These are phyloP conservation scores for Diaperis boleti DNA, from an alignment of 2,888 invertebrate genomes.

Conservation along the genomic window DNA sequence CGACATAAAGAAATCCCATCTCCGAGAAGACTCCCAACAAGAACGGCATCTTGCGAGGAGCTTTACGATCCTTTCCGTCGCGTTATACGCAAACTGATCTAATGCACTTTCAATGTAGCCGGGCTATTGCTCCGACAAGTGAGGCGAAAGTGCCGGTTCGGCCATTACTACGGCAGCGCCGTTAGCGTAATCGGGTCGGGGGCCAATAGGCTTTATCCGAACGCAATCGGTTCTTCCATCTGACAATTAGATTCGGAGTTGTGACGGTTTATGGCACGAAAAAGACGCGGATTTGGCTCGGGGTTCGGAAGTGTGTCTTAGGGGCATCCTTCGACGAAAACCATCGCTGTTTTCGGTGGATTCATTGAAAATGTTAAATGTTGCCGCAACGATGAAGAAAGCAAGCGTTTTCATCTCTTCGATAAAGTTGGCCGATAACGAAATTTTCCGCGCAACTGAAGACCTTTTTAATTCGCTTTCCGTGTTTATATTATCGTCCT, in stretches of 20 bases:
- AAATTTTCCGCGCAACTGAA: conserved; percentile 26
- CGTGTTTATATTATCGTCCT: conserved; percentile 37
- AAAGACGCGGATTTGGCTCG: neutral
- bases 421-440: conserved; percentile 21
- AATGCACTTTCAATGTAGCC: conserved; percentile 52
- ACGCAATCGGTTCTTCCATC: conserved; percentile 33
- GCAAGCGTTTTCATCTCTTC: conserved; percentile 24
- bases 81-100: conserved; percentile 45
- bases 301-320: no score
- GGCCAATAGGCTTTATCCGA: conserved; percentile 28
- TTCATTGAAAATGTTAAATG: no score
- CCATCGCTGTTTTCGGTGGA: no score
- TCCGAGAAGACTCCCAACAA: no score
- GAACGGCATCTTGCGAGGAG: no score
- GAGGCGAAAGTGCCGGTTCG: conserved; percentile 53
- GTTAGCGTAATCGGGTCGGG: conserved; percentile 52
- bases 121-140: conserved; percentile 49
- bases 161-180: conserved; percentile 50
- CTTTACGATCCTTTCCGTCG: conserved; percentile 43
- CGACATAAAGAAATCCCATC: neutral
- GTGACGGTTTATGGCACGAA: conserved; percentile 19
- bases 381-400: no score
- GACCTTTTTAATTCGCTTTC: conserved; percentile 27
- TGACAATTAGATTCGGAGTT: conserved; percentile 39
- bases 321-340: no score